Conservation (phyloP, 2,888 invertebrate genomes). For the Nowickia ferox region DNA sequence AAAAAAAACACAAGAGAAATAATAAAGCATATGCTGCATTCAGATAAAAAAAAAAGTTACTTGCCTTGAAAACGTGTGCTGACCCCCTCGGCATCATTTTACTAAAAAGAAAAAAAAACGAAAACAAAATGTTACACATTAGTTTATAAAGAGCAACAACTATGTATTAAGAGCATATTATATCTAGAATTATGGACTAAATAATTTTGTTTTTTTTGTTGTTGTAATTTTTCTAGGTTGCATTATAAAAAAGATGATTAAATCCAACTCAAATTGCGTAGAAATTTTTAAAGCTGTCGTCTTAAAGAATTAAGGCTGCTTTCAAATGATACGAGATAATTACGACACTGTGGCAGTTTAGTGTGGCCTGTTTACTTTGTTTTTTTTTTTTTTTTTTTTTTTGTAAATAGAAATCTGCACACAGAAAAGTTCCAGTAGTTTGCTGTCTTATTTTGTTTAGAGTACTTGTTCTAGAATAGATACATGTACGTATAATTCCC, state of each 20-base stretch:
- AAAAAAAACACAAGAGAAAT: background rate
- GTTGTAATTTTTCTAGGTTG: constrained; percentile 42
- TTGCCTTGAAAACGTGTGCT: constrained; percentile 67
- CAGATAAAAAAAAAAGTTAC: constrained; percentile 33
- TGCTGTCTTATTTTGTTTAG: background rate
- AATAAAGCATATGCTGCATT: background rate
- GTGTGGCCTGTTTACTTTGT: background rate
- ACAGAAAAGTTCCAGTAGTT: constrained; percentile 17
- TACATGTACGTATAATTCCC: background rate
- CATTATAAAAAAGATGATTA: background rate
- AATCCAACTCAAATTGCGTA: constrained; percentile 54
- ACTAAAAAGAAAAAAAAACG: background rate
- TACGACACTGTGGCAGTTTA: background rate
- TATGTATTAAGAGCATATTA: constrained; percentile 10
- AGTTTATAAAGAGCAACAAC: constrained; percentile 22
- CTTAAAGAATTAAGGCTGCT: constrained; percentile 2
- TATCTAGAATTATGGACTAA: constrained; percentile 54
- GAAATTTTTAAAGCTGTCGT: constrained; percentile 39
- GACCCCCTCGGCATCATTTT: constrained; percentile 67
- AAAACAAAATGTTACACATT: constrained; percentile 40
- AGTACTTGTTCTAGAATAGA: constrained; percentile 2
- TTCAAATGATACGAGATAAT: constrained; percentile 23
- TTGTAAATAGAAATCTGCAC: constrained; percentile 32
- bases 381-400: background rate
- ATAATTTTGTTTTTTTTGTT: constrained; percentile 26